A percentile compares a stretch with the other conserved stretches of the same genome.
These are phyloP conservation scores for Emmelina monodactyla DNA, from an alignment of 2,888 invertebrate species.

Conservation along the genomic window DNA sequence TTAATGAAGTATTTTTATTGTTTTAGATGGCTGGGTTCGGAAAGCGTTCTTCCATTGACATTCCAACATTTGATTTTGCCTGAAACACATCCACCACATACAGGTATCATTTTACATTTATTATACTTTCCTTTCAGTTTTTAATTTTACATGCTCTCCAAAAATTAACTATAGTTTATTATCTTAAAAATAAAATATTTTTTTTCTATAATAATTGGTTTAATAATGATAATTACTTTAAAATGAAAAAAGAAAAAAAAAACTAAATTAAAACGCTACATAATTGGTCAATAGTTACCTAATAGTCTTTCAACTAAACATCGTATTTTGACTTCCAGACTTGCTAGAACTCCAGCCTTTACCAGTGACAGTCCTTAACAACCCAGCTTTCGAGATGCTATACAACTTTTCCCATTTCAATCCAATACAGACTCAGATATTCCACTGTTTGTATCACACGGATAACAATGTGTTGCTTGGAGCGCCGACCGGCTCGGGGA, in stretches of 20 bases:
- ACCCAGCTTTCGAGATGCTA: conserved; percentile 78
- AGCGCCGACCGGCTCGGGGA: conserved; percentile 97
- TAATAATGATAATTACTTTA: no score
- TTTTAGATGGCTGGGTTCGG: conserved; percentile 67
- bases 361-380: conserved; percentile 82
- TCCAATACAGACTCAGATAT: conserved; percentile 98
- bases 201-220: no score
- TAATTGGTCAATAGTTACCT: no score
- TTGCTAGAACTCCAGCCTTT: conserved; percentile 90
- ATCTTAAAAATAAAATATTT: no score
- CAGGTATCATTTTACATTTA: no score
- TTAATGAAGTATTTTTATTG: conserved; percentile 36
- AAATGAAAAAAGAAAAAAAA: no score
- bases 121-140: no score
- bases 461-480: conserved; percentile 93
- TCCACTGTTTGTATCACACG: conserved; percentile 94
- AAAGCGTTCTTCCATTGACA: conserved; percentile 67
- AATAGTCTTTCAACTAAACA: no score
- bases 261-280: no score
- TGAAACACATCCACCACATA: conserved; percentile 90
- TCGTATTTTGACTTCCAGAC: conserved; percentile 71
- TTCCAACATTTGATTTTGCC: conserved; percentile 92
- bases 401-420: conserved; percentile 96
- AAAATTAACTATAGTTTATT: no score
- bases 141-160: no score